Evolutionary conservation across 2,797 vertebrate genomes (phyloP).

Genomic region (Gallinago solitaria): DNA sequence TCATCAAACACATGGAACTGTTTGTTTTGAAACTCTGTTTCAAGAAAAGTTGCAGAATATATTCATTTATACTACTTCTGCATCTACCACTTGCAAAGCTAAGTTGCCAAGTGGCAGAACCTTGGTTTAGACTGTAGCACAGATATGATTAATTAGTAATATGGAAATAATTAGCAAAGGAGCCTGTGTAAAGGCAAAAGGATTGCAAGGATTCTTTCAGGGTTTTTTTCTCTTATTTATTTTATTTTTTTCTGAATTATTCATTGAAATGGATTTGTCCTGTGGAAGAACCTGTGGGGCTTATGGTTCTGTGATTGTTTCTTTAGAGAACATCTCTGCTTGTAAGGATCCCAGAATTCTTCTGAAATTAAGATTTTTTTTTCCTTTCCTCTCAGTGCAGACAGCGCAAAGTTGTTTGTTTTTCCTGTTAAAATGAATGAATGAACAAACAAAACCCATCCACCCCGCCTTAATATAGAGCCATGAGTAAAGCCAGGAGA

Average conservation of each 20-base stretch:
- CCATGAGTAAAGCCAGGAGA: neutral
- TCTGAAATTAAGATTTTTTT: neutral
- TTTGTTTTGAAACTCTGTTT: neutral
- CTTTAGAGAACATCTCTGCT: neutral
- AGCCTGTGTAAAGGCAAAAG: neutral
- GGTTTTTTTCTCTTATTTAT: fast-evolving
- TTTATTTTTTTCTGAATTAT: neutral
- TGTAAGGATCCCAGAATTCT: neutral
- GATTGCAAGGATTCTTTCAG: neutral
- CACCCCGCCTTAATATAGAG: neutral
- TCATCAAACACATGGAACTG: neutral
- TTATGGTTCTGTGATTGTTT: neutral
- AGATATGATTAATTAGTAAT: neutral
- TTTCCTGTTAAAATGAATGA: neutral
- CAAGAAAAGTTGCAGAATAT: neutral
- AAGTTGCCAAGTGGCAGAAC: neutral
- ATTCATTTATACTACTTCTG: neutral
- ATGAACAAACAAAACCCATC: neutral
- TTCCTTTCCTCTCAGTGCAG: neutral
- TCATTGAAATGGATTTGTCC: neutral
- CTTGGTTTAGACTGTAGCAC: neutral
- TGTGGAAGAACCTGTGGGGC: neutral
- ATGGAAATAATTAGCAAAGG: neutral
- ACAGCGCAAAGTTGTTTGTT: neutral
- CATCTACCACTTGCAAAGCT: neutral